A percentile compares a stretch with the other conserved stretches of the same genome.
Evolutionary conservation across 2,797 vertebrate species (phyloP).

Genomic region (Periparus ater): DNA sequence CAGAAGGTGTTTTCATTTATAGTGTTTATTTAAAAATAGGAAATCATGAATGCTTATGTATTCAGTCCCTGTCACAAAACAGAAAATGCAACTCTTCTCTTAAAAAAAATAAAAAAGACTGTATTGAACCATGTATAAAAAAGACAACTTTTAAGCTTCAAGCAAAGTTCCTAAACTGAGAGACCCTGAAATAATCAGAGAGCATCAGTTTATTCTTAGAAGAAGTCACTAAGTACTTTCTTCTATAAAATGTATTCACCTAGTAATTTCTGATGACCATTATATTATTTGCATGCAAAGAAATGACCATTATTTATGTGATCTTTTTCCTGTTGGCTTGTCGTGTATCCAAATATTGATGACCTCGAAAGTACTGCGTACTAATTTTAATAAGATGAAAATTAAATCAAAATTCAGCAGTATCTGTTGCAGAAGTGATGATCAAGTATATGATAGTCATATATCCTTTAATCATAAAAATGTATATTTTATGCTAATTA

Average conservation of each 20-base stretch:
- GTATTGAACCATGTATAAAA: neutral
- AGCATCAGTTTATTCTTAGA: neutral
- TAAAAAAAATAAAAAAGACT: neutral
- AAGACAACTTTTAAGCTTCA: neutral
- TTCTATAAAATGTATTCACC: neutral
- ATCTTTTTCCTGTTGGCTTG: neutral
- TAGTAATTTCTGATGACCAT: neutral
- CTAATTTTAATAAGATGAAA: slow-evolving; percentile 15
- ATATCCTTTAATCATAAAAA: neutral
- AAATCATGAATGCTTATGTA: neutral
- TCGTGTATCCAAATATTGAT: neutral
- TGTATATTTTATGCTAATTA: neutral
- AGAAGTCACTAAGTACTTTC: neutral
- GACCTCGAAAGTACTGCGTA: neutral
- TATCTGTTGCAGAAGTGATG: neutral
- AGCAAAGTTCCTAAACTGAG: neutral
- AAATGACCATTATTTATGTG: neutral
- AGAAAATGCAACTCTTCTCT: neutral
- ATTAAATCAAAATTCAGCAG: neutral
- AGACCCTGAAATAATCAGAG: neutral
- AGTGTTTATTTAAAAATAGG: neutral
- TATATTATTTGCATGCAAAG: neutral
- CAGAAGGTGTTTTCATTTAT: neutral
- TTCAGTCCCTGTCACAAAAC: neutral
- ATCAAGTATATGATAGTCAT: neutral